Evolutionary conservation across 2,113 vertebrate species (phyloP).

Genomic region (Oreochromis niloticus): DNA sequence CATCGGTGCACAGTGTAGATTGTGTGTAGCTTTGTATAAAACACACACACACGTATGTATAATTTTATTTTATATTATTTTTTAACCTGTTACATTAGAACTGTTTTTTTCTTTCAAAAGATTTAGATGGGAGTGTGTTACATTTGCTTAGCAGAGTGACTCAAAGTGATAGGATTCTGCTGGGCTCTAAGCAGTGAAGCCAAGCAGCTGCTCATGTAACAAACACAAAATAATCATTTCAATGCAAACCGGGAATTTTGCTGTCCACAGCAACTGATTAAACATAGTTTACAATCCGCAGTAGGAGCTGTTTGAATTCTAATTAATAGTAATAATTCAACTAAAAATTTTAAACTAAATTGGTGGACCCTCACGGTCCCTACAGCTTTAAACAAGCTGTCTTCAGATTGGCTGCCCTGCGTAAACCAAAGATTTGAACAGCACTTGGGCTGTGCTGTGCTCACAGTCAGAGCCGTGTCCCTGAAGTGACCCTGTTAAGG

Average conservation of each 20-base stretch:
- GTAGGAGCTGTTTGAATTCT: background rate
- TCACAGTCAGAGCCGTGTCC: background rate
- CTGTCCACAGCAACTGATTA: background rate
- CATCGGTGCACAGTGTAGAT: background rate
- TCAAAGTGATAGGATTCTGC: background rate
- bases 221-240: background rate
- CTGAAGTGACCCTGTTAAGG: background rate
- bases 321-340: background rate
- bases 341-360: background rate
- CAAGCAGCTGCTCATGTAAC: background rate
- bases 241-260: background rate
- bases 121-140: constrained; percentile 1
- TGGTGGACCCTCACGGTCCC: background rate
- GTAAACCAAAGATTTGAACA: background rate
- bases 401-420: fast-evolving
- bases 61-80: background rate
- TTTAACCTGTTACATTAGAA: background rate
- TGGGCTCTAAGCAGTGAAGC: background rate
- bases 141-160: background rate
- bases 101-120: background rate
- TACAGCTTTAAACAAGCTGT: background rate
- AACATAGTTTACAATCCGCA: background rate
- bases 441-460: background rate
- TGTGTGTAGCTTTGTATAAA: too few species aligned
- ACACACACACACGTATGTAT: background rate